Percentiles rank a stretch among this genome's conserved stretches.
phyloP scores from a whole-genome alignment of 2,113 vertebrate species.

The Chaetodon trifascialis region DNA sequence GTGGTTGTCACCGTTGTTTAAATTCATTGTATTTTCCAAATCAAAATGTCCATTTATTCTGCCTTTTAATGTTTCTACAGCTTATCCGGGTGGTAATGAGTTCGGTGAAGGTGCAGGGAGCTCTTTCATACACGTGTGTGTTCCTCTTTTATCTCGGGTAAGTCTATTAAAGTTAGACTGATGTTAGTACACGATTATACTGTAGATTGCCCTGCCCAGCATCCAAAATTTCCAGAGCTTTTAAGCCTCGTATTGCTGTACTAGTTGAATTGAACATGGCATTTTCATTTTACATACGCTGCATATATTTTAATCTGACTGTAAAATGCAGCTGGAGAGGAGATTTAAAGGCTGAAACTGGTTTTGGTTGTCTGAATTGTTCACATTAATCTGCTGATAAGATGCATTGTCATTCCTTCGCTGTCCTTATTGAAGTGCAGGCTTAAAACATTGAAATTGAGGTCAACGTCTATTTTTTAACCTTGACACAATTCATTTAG shows the following conservation, averaged over 20 bases:
- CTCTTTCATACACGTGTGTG: slow-evolving; percentile 91
- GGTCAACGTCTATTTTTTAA: slow-evolving; percentile 10
- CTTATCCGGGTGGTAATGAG: slow-evolving; percentile 96
- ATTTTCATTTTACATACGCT: neutral
- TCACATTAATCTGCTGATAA: neutral
- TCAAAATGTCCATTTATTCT: neutral
- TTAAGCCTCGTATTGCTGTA: neutral
- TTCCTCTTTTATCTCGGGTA: slow-evolving; percentile 97
- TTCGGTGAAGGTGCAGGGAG: slow-evolving; percentile 95
- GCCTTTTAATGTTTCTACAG: slow-evolving; percentile 77
- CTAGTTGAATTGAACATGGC: neutral
- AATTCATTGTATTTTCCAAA: neutral
- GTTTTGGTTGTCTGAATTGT: neutral
- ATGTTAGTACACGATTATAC: neutral
- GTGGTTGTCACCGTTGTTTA: neutral
- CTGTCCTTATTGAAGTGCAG: neutral
- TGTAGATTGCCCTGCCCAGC: neutral
- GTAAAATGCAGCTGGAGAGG: neutral
- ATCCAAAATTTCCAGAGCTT: neutral
- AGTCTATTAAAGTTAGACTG: slow-evolving; percentile 62
- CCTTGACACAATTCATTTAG: neutral
- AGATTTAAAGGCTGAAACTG: slow-evolving; percentile 20
- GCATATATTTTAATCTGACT: slow-evolving; percentile 19
- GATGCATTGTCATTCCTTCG: neutral
- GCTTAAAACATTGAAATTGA: neutral